Conservation (phyloP, 2,888 invertebrate species). For the Crematogaster levior region DNA sequence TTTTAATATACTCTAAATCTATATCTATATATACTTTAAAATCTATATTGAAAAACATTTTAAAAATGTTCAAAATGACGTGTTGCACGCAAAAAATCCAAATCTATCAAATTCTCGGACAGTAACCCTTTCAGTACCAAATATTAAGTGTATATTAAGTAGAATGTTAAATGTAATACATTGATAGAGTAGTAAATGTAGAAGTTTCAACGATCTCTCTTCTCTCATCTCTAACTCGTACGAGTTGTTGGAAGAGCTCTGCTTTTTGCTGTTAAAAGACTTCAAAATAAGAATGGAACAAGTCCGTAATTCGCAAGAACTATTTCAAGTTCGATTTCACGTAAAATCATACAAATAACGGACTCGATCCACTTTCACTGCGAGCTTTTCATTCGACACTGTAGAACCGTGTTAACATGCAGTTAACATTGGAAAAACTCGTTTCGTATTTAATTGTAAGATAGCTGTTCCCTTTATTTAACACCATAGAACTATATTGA, state of each 20-base stretch:
- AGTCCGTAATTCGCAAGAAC: background rate
- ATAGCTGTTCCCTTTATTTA: background rate
- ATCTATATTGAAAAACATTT: conserved; percentile 30
- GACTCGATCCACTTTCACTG: background rate
- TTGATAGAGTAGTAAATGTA: conserved; percentile 18
- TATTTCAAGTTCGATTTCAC: background rate
- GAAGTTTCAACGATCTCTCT: conserved; percentile 11
- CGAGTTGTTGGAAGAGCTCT: background rate
- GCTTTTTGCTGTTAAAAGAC: background rate
- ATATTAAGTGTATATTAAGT: conserved; percentile 21
- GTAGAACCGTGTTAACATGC: background rate
- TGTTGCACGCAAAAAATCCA: conserved; percentile 13
- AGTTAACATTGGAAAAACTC: conserved; percentile 7
- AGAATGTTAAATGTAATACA: conserved; percentile 20
- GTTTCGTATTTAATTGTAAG: background rate
- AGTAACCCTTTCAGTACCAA: conserved; percentile 38
- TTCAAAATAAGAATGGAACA: background rate
- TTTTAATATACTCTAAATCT: conserved; percentile 17
- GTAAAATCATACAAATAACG: background rate
- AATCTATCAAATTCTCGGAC: conserved; percentile 15
- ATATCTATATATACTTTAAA: conserved; percentile 8
- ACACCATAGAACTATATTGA: background rate
- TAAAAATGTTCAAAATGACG: conserved; percentile 32
- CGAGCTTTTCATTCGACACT: background rate
- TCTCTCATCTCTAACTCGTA: conserved; percentile 6